A percentile compares a stretch with the other conserved stretches of the same genome.
Conservation (phyloP, 2,797 vertebrate genomes). For the Crax fasciolata region DNA sequence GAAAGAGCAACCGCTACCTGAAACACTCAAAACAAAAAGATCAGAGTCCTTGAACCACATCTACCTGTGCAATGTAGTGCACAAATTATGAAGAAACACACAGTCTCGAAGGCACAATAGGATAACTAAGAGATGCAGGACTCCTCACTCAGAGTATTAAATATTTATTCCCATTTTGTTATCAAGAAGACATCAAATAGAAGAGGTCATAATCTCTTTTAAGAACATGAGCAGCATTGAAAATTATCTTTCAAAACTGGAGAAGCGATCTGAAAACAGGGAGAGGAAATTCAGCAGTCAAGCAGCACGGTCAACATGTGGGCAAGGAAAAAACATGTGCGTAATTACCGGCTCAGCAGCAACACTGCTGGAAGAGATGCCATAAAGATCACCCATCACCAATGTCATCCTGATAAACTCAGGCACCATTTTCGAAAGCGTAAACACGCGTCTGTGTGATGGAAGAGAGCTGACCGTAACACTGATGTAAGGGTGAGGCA, state of each 20-base stretch:
- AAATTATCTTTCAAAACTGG: constrained; percentile 21
- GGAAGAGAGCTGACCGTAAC: neutral
- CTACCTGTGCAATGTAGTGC: neutral
- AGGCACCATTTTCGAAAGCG: neutral
- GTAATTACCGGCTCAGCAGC: constrained; percentile 46
- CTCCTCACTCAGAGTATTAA: neutral
- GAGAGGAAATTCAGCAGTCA: constrained; percentile 4
- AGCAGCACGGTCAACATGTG: fast-evolving
- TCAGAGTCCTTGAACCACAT: neutral
- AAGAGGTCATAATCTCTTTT: constrained; percentile 6
- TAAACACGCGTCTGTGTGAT: neutral
- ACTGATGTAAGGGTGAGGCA: neutral
- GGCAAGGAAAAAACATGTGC: neutral
- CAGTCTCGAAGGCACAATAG: neutral
- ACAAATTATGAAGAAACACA: neutral
- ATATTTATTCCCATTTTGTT: constrained; percentile 19
- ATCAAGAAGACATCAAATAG: neutral
- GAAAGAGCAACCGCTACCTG: neutral
- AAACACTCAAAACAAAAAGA: neutral
- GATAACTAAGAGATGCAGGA: neutral
- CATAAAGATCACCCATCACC: constrained; percentile 25
- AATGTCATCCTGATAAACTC: neutral
- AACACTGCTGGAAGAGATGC: neutral
- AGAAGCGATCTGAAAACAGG: constrained; percentile 13
- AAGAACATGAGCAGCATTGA: constrained; percentile 31